phyloP scores from a whole-genome alignment of 2,797 vertebrate genomes.

The Amblyraja radiata region DNA sequence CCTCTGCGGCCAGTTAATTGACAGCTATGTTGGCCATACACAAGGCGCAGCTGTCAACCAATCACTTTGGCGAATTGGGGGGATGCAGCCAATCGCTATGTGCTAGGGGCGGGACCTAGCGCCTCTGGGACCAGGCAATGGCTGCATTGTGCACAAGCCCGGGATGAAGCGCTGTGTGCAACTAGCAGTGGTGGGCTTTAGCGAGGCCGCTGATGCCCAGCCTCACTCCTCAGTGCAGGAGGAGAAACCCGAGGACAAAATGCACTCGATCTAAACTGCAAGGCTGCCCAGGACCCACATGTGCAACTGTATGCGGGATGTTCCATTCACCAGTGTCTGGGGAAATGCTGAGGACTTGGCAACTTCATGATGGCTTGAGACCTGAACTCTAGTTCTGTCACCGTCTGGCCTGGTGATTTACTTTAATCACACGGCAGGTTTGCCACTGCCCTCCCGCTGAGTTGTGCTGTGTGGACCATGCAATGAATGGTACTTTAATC shows the following conservation, averaged over 20 bases:
- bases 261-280: neutral
- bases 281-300: neutral
- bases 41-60: neutral
- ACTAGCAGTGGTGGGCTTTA: too few species aligned
- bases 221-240: neutral
- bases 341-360: too few species aligned
- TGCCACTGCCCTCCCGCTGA: neutral
- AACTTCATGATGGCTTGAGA: too few species aligned
- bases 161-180: neutral
- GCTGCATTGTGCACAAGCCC: neutral
- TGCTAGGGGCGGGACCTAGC: neutral
- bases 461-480: neutral
- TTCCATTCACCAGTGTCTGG: neutral
- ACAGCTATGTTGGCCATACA: neutral
- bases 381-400: too few species aligned
- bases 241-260: too few species aligned
- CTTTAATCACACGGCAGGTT: neutral
- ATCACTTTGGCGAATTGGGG: too few species aligned
- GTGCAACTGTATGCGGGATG: neutral
- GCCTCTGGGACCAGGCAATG: neutral
- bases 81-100: neutral
- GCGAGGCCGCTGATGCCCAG: neutral
- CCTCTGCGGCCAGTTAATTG: too few species aligned
- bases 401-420: too few species aligned
- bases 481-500: too few species aligned